Conservation (phyloP, 2,113 vertebrate species). For the Odontesthes bonariensis region DNA sequence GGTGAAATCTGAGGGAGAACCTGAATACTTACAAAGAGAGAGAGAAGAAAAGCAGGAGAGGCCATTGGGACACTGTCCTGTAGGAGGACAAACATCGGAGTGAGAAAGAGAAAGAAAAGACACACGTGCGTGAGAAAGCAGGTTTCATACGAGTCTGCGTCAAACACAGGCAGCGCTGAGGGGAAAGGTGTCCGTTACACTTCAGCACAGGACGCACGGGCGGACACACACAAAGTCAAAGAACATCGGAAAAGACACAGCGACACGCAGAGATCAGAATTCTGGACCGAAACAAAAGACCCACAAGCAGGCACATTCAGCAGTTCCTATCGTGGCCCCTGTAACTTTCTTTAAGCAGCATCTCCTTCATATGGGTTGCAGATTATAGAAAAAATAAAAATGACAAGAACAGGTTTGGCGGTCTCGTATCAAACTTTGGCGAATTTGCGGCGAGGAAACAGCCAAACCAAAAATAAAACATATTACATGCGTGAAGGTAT, state of each 20-base stretch:
- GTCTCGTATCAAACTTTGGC: too few species aligned
- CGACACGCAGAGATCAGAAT: background rate
- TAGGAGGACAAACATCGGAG: conserved; percentile 95
- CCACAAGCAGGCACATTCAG: conserved; percentile 2
- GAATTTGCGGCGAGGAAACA: too few species aligned
- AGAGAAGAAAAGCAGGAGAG: conserved; percentile 99
- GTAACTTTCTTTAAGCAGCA: background rate
- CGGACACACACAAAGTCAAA: background rate
- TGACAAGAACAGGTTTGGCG: too few species aligned
- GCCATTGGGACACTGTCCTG: conserved; percentile 99
- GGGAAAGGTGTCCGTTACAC: background rate
- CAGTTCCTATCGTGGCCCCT: background rate
- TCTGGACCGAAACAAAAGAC: background rate
- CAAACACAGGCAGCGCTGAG: conserved; percentile 21
- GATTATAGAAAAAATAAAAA: too few species aligned
- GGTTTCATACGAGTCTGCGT: conserved; percentile 58
- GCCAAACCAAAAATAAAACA: too few species aligned
- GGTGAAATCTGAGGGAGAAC: conserved; percentile 71
- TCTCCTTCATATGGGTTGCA: background rate
- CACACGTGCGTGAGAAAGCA: conserved; percentile 62
- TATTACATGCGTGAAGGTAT: too few species aligned
- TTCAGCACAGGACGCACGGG: background rate
- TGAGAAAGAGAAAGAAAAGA: conserved; percentile 82
- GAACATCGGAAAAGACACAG: background rate
- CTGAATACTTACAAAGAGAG: conserved; percentile 99